Evolutionary conservation across 2,888 invertebrate genomes (phyloP).

Genomic region (Polyommatus icarus): DNA sequence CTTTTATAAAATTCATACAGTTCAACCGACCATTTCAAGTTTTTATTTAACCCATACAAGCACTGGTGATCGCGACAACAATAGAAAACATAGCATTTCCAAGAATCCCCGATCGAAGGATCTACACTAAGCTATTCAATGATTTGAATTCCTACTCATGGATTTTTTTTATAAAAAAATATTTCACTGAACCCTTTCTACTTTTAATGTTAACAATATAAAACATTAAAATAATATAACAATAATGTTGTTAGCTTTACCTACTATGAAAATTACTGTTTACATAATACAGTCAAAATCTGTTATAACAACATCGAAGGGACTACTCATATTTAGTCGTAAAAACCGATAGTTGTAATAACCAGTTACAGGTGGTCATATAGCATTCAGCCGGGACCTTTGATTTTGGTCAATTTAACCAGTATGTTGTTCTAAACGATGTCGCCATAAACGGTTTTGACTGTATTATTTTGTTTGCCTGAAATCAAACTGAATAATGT

Average conservation of each 20-base stretch:
- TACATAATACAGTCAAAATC: neutral
- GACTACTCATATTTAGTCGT: no score
- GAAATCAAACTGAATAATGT: neutral
- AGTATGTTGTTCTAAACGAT: no score
- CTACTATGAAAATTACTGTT: neutral
- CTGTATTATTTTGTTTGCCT: neutral
- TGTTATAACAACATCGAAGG: no score
- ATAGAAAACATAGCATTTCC: no score
- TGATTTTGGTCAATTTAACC: no score
- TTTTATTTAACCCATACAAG: neutral
- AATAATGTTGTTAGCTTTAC: neutral
- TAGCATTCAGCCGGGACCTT: no score
- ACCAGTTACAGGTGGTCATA: no score
- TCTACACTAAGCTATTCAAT: slow-evolving; percentile 10
- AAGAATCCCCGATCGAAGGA: no score
- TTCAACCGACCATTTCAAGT: neutral
- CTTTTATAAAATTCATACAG: neutral
- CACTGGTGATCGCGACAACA: no score
- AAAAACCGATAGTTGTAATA: no score
- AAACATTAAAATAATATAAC: slow-evolving; percentile 4
- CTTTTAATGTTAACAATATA: neutral
- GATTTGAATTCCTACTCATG: neutral
- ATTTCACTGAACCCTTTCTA: neutral
- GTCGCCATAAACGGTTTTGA: no score
- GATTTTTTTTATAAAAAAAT: neutral